Evolutionary conservation across 2,888 invertebrate genomes (phyloP), one percentile per base, ranked within the genome.

Genomic region (Penaeus monodon): DNA sequence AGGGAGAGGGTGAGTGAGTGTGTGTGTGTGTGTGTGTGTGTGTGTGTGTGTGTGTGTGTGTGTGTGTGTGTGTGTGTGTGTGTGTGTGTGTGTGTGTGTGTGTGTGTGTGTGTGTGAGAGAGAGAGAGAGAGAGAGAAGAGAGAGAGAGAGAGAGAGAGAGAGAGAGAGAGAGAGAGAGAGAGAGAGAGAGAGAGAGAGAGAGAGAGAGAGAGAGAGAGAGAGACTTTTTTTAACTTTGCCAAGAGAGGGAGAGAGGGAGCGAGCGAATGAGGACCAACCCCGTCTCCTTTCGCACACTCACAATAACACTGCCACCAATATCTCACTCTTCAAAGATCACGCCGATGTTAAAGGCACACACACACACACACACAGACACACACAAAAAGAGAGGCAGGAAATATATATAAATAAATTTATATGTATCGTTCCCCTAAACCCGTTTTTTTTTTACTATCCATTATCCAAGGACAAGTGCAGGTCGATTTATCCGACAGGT

Each of bases 1-100:
- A 79, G 63, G 29, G 14, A 22, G 38, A 20, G 22, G 12, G 79
- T 79, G 79, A 10, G 27, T 68, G 68, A 10, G 68, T 27, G 24
- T 24, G 64, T 33, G 65, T 79, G 79, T 27, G 79, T 64, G 65
- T n/a, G 79, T 79, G 65, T n/a, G 64, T 49, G 79, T 74, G 74
- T 74, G 74, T 74, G n/a, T 12, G 64, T 29, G 29, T 22, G 79
- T 79, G 79, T 27, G 27, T 68, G 68, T 24, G 68, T 27, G 24
- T 24, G 64, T 33, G 65, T 79, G 79, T 27, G 79, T 64, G 65
- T n/a, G 79, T 79, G 65, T n/a, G 64, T 49, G 79, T 74, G 74
- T 74, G 74, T 74, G 74, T 74, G 74, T 74, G 27, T 65, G 79
- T 20, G 79, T 65, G 64, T 33, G 7, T 33, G 38, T 33, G 38